A percentile compares a stretch with the other conserved stretches of the same genome.
phyloP scores from a whole-genome alignment of 2,888 invertebrate species.

The Autographa gamma region DNA sequence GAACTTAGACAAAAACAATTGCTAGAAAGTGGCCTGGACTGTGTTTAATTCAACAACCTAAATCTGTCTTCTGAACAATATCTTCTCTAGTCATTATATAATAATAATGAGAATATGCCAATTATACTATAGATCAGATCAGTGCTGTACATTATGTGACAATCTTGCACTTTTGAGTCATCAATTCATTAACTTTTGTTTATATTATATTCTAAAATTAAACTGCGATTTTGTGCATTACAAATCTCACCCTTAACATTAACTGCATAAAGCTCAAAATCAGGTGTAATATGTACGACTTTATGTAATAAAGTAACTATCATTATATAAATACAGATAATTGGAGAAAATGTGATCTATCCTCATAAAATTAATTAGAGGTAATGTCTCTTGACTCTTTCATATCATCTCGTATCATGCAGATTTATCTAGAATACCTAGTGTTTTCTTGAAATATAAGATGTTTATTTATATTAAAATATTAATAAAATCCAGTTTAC shows the following conservation, averaged over 20 bases:
- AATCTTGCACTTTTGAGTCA: too few relatives aligned
- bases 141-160: too few relatives aligned
- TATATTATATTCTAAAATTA: too few relatives aligned
- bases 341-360: not conserved
- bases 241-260: not conserved
- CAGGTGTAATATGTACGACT: too few relatives aligned
- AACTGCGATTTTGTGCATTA: too few relatives aligned
- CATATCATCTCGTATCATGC: not conserved
- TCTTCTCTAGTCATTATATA: too few relatives aligned
- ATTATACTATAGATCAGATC: too few relatives aligned
- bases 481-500: conserved; percentile 78
- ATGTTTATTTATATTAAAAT: not conserved
- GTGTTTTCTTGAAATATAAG: too few relatives aligned
- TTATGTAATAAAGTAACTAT: not conserved
- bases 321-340: not conserved
- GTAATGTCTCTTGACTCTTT: not conserved
- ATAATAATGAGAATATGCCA: too few relatives aligned
- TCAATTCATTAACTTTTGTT: too few relatives aligned
- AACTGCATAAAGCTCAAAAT: not conserved
- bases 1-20: not conserved
- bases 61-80: too few relatives aligned
- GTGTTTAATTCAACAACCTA: too few relatives aligned
- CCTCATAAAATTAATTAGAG: not conserved
- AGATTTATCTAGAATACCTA: not conserved
- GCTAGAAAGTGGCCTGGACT: not conserved